Evolutionary conservation across 2,797 vertebrate species (phyloP), one percentile per base, ranked within the genome.

Genomic region (Aeoliscus strigatus): DNA sequence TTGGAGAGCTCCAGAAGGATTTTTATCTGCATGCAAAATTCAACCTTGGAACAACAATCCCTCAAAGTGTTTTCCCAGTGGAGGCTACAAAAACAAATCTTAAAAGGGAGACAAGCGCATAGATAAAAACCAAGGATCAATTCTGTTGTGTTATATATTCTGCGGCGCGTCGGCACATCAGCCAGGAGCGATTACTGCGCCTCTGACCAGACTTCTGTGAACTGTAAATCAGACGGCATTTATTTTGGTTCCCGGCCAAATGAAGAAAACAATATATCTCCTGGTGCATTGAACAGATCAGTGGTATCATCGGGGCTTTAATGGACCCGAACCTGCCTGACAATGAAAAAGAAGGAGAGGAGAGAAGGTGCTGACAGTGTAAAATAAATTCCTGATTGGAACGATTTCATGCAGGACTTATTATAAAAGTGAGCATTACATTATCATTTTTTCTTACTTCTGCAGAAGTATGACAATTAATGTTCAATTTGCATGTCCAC

Each of bases 211-310:
- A 51, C 54, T 58, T 53, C 59, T 49, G 49, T 29, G 15, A 14
- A 68, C 26, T 48, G 73, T 68, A 77, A 69, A 80, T 75, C 52
- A 57, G 61, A 75, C 61, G 41, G 33, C 57, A 43, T 39, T 70
- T 71, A 70, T 75, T 77, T 61, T 56, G 55, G 59, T 70, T 60
- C 23, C 23, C 1, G 10, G 69, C 49, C 74, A 80, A 80, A 59
- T 42, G 33, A 29, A 51, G 49, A 70, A 70, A 26, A 46, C 51
- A 68, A 72, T 74, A 71, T 80, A 76, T 82, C 51, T 34, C 5
- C 39, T 60, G 37, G 40, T 37, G 52, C 25, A 25, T 30, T 28
- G 35, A 61, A 71, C 27, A 36, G 49, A 75, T 61, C 34, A 41
- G 33, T 39, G 18, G 31, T 33, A 45, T 56, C 57, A 72, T 60